Evolutionary conservation across 2,113 vertebrate genomes (phyloP).

Genomic region (Brienomyrus brachyistius): DNA sequence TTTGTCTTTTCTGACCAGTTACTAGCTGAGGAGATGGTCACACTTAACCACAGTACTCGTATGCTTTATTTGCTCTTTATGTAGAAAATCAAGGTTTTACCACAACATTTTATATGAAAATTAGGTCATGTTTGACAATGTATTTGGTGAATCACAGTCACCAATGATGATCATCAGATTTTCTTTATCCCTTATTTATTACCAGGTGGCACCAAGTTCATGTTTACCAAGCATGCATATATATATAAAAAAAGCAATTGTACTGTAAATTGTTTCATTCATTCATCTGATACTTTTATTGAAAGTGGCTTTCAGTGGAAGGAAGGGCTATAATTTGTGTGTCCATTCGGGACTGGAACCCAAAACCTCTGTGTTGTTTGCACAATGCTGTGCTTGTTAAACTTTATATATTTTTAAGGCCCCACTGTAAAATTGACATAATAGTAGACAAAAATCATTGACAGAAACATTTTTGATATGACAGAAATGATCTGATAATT

Average conservation of each 20-base stretch:
- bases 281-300: neutral
- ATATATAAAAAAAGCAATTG: neutral
- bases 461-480: neutral
- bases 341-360: neutral
- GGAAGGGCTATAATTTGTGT: neutral
- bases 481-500: neutral
- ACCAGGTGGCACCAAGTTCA: too few relatives aligned
- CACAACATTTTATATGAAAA: neutral
- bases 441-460: neutral
- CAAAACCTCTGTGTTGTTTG: neutral
- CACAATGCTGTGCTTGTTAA: neutral
- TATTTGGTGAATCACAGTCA: neutral
- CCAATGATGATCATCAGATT: neutral
- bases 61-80: neutral
- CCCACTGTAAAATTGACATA: neutral
- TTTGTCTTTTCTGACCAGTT: neutral
- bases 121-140: neutral
- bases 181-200: too few relatives aligned
- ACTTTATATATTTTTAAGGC: neutral
- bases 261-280: neutral
- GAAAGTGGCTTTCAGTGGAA: neutral
- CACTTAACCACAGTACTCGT: neutral
- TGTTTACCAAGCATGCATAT: neutral
- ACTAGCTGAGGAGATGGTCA: neutral
- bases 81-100: neutral